Evolutionary conservation across 1,140 invertebrate genomes (phyloP).

Genomic region (roundworm (Caenorhabditis elegans)): DNA sequence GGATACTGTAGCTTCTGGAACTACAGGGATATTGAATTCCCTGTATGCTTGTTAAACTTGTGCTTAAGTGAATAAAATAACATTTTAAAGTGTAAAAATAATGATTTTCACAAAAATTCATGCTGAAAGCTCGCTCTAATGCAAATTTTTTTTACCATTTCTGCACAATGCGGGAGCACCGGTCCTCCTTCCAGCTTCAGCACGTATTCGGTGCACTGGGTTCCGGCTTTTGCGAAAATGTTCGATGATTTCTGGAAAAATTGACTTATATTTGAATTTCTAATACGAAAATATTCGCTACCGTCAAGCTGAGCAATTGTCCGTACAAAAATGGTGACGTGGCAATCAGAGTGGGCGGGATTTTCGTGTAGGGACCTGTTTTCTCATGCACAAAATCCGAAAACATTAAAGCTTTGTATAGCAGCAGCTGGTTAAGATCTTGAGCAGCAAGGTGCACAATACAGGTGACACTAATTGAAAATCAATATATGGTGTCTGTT

Average conservation of each 20-base stretch:
- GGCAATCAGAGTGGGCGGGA: constrained; percentile 44
- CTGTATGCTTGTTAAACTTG: too few relatives aligned
- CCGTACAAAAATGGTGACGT: constrained; percentile 36
- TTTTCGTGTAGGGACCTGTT: constrained; percentile 31
- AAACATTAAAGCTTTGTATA: constrained; percentile 33
- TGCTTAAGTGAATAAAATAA: too few relatives aligned
- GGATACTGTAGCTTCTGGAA: too few relatives aligned
- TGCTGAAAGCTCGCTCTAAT: neutral
- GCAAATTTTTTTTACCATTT: constrained; percentile 10
- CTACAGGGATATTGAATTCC: too few relatives aligned
- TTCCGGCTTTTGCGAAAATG: neutral
- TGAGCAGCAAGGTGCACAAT: too few relatives aligned
- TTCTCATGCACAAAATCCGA: constrained; percentile 33
- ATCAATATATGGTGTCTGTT: too few relatives aligned
- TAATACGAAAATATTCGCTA: neutral
- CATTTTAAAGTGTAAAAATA: too few relatives aligned
- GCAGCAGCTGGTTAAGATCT: too few relatives aligned
- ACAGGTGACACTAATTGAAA: too few relatives aligned
- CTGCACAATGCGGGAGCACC: constrained; percentile 5
- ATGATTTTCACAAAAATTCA: neutral
- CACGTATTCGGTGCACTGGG: constrained; percentile 20
- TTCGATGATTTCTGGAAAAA: constrained; percentile 37
- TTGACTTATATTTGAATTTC: neutral
- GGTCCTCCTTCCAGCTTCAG: constrained; percentile 40
- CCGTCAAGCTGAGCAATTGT: constrained; percentile 33